Percentiles rank a stretch among this genome's conserved stretches.
These are phyloP conservation scores for Onthophagus sagittarius DNA, from an alignment of 2,888 invertebrate genomes.

Conservation along the genomic window DNA sequence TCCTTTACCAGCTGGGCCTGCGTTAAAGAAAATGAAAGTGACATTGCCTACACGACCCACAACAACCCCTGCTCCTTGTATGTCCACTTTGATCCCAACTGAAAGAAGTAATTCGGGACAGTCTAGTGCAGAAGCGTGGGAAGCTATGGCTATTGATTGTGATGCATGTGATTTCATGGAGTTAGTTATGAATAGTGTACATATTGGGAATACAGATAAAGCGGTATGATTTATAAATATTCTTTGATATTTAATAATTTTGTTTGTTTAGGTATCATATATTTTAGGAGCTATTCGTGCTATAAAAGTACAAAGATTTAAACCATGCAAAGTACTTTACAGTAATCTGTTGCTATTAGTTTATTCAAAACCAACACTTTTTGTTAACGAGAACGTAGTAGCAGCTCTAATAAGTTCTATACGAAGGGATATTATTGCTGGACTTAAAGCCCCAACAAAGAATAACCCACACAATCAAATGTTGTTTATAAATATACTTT, in stretches of 20 bases:
- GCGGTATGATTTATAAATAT: conserved; percentile 50
- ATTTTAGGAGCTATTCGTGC: conserved; percentile 86
- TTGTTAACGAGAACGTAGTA: conserved; percentile 69
- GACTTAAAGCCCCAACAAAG: conserved; percentile 66
- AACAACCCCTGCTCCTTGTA: conserved; percentile 35
- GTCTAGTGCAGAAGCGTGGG: conserved; percentile 59
- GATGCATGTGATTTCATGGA: conserved; percentile 76
- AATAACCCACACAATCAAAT: conserved; percentile 78
- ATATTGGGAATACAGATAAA: conserved; percentile 76
- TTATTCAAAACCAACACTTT: conserved; percentile 73
- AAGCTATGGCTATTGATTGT: conserved; percentile 70
- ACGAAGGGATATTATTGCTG: conserved; percentile 66
- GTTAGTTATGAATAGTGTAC: conserved; percentile 69
- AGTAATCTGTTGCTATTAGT: conserved; percentile 76
- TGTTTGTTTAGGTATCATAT: conserved; percentile 58
- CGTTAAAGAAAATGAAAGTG: conserved; percentile 60
- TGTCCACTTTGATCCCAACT: conserved; percentile 34
- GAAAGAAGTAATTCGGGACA: conserved; percentile 33
- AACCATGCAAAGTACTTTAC: conserved; percentile 76
- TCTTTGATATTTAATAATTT: conserved; percentile 18
- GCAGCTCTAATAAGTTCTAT: conserved; percentile 78
- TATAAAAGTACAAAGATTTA: conserved; percentile 72
- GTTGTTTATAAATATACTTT: conserved; percentile 77
- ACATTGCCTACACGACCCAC: conserved; percentile 40
- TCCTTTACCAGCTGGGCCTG: conserved; percentile 53